These are phyloP conservation scores for Ceraclea dissimilis DNA, from an alignment of 2,888 invertebrate genomes.

Conservation along the genomic window DNA sequence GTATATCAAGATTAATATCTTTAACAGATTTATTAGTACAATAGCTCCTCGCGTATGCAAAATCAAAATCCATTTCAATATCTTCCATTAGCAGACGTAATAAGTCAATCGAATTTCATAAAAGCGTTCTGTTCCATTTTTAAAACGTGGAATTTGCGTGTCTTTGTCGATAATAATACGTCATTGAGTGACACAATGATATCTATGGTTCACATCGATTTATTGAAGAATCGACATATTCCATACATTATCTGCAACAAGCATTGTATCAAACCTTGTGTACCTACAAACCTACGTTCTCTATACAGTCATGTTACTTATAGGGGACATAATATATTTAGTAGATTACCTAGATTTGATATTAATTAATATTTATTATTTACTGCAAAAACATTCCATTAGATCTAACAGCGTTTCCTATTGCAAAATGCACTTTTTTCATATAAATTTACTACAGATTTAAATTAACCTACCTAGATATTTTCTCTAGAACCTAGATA, in stretches of 20 bases:
- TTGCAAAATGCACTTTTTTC: too few species aligned
- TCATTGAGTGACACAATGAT: not conserved
- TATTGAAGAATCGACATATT: not conserved
- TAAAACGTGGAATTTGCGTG: not conserved
- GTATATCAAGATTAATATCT: constrained; percentile 49
- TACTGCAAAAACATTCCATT: too few species aligned
- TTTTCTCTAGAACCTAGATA: too few species aligned
- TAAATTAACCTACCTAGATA: too few species aligned
- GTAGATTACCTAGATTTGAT: too few species aligned
- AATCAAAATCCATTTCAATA: constrained; percentile 18
- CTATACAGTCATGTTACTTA: too few species aligned
- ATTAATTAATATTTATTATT: too few species aligned
- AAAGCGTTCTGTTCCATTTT: not conserved
- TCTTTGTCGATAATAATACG: not conserved
- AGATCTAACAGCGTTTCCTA: too few species aligned
- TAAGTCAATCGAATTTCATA: constrained; percentile 1
- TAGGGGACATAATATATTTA: too few species aligned
- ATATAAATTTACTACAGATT: too few species aligned
- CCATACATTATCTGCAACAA: not conserved
- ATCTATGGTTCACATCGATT: not conserved
- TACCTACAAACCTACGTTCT: too few species aligned
- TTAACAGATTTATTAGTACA: constrained; percentile 43
- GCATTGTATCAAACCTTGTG: too few species aligned
- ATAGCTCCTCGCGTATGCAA: constrained; percentile 27
- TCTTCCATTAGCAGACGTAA: not conserved